phyloP scores from a whole-genome alignment of 2,888 invertebrate species.

The Nineta flava region DNA sequence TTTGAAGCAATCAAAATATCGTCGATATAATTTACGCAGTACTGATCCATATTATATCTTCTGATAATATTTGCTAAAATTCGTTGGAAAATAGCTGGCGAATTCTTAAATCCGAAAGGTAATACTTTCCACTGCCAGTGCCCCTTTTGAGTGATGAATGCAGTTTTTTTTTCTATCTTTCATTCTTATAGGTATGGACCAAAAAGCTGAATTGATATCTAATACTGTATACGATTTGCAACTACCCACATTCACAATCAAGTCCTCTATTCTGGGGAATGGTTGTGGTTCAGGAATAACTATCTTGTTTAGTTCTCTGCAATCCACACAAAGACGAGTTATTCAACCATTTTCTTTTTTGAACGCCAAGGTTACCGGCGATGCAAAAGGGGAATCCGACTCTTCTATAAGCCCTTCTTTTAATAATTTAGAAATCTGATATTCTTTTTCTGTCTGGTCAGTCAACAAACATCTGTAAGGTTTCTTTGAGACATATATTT shows the following conservation, averaged over 20 bases:
- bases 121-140: too few relatives aligned
- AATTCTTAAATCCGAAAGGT: neutral
- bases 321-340: slow-evolving; percentile 14
- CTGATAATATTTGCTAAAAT: neutral
- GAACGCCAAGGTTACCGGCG: slow-evolving; percentile 8
- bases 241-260: slow-evolving; percentile 11
- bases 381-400: neutral
- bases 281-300: slow-evolving; percentile 14
- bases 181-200: slow-evolving; percentile 8
- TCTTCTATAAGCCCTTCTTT: slow-evolving; percentile 5
- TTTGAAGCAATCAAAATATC: neutral
- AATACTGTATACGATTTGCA: slow-evolving; percentile 12
- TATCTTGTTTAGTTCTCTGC: slow-evolving; percentile 14
- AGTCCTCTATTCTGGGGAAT: slow-evolving; percentile 14
- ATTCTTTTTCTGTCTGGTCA: slow-evolving; percentile 11
- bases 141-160: neutral
- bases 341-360: slow-evolving; percentile 14
- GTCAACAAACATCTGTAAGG: slow-evolving; percentile 12
- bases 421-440: slow-evolving; percentile 7
- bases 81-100: neutral
- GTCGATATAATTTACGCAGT: neutral
- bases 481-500: slow-evolving; percentile 9
- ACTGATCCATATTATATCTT: neutral
- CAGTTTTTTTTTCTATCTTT: neutral
- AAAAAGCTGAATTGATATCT: slow-evolving; percentile 16